Conservation (phyloP, 1,140 invertebrate genomes). For the Cyclargus thomasi region DNA sequence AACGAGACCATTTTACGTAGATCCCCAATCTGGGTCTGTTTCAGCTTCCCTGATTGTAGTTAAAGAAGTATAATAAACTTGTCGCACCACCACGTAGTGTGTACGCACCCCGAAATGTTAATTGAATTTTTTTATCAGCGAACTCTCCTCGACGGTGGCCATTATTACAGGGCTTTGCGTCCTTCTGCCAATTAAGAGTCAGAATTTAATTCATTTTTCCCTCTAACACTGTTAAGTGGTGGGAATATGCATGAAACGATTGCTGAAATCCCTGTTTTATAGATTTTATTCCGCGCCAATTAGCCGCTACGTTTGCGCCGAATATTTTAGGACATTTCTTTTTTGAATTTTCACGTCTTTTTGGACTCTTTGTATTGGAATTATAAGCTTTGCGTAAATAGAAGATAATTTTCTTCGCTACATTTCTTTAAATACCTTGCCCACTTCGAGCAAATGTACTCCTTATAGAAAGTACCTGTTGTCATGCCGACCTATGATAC, state of each 20-base stretch:
- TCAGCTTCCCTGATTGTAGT: no score
- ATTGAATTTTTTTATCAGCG: conserved; percentile 12
- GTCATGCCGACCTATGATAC: no score
- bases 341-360: neutral
- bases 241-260: conserved; percentile 4
- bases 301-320: neutral
- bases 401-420: no score
- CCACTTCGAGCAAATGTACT: no score
- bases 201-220: conserved; percentile 12
- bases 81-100: neutral
- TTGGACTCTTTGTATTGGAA: neutral
- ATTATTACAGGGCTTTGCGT: conserved; percentile 11
- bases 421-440: no score
- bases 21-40: no score
- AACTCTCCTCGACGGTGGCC: conserved; percentile 1
- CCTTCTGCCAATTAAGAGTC: conserved; percentile 10
- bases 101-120: conserved; percentile 8
- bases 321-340: neutral
- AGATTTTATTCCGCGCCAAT: neutral
- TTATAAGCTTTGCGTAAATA: no score
- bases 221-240: neutral
- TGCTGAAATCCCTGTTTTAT: neutral
- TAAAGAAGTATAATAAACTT: no score
- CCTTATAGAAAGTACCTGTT: no score
- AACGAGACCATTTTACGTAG: no score